Evolutionary conservation across 23 tunicate genomes (phyloP).

Genomic region (Oikopleura vanhoeffeni): DNA sequence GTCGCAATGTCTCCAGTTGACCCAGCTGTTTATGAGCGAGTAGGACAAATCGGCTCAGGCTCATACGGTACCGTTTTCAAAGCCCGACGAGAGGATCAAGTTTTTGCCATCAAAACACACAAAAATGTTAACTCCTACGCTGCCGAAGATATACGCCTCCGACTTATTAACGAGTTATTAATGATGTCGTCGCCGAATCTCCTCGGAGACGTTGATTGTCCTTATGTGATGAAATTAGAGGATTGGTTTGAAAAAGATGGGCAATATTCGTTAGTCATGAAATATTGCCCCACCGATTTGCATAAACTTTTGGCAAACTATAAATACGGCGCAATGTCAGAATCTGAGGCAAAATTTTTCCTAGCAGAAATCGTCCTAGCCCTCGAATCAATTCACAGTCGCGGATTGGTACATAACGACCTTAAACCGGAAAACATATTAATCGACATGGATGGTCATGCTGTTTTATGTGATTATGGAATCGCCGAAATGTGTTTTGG

Average conservation of each 20-base stretch:
- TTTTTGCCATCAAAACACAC: slow-evolving; percentile 9
- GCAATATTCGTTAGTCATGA: neutral
- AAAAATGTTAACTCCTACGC: neutral
- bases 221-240: neutral
- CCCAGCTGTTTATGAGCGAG: neutral
- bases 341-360: neutral
- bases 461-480: neutral
- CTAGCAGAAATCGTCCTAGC: slow-evolving; percentile 5
- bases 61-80: neutral
- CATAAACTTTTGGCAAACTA: neutral
- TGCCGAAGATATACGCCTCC: neutral
- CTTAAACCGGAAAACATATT: neutral
- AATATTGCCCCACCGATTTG: neutral
- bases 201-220: neutral
- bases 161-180: neutral
- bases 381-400: neutral
- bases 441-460: neutral
- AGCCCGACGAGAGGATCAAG: neutral
- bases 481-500: neutral
- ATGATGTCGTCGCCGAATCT: neutral
- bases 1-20: neutral
- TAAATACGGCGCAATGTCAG: neutral
- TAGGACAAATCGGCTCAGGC: neutral
- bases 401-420: neutral
- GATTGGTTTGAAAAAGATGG: neutral